Base-by-base conservation (phyloP, 1,140 invertebrate species). In the Euborellia annulipes region DNA sequence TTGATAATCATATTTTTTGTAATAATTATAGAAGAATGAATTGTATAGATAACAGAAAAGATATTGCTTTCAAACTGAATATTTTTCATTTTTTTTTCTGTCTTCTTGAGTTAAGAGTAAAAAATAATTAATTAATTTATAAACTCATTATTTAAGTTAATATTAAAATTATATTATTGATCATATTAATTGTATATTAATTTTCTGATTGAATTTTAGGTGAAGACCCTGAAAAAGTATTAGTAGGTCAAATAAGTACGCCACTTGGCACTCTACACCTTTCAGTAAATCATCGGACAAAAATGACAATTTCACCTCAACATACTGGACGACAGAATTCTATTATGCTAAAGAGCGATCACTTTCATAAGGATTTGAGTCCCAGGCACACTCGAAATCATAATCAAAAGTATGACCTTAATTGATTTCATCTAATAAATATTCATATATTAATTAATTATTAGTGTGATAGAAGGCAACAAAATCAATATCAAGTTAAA, bases 341-440 rank as follows among this genome's bases (percentile, higher is more conserved):
- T 2, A 79, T 90, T 40, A 78, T 91, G 71, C 59, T 91, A 2
- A 91, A 92, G 58, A 90, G 87, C 60, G 86, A 92, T 66, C 86
- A 93, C 62, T 92, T 92, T 62, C 73, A 76, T 53, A 70, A 75
- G 2, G 82, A 83, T 62, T 63, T 76, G 48, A 85, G 81, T 66
- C 78, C 77, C 17, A 74, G 73, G 52, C 72, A 75, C 54, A 62
- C n/a, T n/a, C n/a, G n/a, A n/a, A n/a, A n/a, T n/a, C n/a, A n/a
- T n/a, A n/a, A n/a, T n/a, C n/a, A n/a, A n/a, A n/a, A n/a, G n/a
- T n/a, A n/a, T n/a, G n/a, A n/a, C n/a, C n/a, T n/a, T n/a, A n/a
- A n/a, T n/a, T n/a, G n/a, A n/a, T n/a, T n/a, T n/a, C n/a, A n/a
- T n/a, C n/a, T n/a, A n/a, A n/a, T n/a, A n/a, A n/a, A n/a, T n/a